A percentile compares a stretch with the other conserved stretches of the same genome.
Evolutionary conservation across 2,888 invertebrate genomes (phyloP).

Genomic region (Osedax frankpressi): DNA sequence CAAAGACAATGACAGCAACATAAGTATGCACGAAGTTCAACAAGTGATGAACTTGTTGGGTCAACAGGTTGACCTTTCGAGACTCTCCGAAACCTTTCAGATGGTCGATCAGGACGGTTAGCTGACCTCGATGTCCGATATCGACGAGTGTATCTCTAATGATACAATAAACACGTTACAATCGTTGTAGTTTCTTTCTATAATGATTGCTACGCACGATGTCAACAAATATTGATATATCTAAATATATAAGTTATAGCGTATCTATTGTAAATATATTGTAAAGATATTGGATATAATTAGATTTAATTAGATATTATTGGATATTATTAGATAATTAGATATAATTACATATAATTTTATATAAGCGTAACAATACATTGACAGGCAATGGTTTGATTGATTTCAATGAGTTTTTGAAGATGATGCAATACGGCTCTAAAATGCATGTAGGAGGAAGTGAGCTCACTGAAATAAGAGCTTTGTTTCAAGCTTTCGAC

Average conservation of each 20-base stretch:
- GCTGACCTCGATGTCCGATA: conserved; percentile 12
- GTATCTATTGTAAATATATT: too few relatives aligned
- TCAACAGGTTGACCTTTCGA: conserved; percentile 15
- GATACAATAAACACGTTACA: too few relatives aligned
- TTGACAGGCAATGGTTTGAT: conserved; percentile 27
- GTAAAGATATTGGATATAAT: too few relatives aligned
- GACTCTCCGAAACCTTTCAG: conserved; percentile 21
- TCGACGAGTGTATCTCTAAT: too few relatives aligned
- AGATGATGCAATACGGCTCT: conserved; percentile 23
- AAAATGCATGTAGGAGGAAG: conserved; percentile 16
- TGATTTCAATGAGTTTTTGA: conserved; percentile 26
- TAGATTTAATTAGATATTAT: too few relatives aligned
- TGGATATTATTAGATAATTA: too few relatives aligned
- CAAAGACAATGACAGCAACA: conserved; percentile 25
- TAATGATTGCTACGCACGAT: too few relatives aligned
- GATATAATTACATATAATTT: too few relatives aligned
- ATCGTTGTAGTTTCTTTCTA: too few relatives aligned
- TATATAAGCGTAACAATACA: too few relatives aligned
- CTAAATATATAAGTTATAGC: too few relatives aligned
- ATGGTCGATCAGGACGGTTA: conserved; percentile 26
- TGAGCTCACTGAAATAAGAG: conserved; percentile 26
- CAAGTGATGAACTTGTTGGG: conserved; percentile 23
- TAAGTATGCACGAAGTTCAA: conserved; percentile 22
- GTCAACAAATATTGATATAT: too few relatives aligned
- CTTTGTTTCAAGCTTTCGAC: conserved; percentile 27